These are phyloP conservation scores for Moxostoma hubbsi DNA, from an alignment of 2,797 vertebrate genomes.

Conservation along the genomic window DNA sequence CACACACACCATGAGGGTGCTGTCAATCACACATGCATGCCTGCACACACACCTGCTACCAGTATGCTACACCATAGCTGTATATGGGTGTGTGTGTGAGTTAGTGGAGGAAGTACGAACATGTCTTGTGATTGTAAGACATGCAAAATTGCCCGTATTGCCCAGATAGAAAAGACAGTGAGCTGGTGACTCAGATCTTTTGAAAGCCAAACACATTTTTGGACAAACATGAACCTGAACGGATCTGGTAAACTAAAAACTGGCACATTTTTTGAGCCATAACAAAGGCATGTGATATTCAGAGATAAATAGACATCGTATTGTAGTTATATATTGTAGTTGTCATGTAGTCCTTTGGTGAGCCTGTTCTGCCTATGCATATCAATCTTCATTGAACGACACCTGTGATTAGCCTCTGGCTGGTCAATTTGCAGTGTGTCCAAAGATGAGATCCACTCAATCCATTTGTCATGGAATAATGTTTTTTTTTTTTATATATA, in stretches of 20 bases:
- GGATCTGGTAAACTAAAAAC: constrained; percentile 3
- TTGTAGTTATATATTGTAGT: too few species aligned
- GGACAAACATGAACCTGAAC: constrained; percentile 14
- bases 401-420: too few species aligned
- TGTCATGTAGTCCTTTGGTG: too few species aligned
- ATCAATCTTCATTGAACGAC: too few species aligned
- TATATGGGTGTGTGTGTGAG: constrained; percentile 13
- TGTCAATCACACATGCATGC: constrained; percentile 16
- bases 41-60: constrained; percentile 28
- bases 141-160: constrained; percentile 3
- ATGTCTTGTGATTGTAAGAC: constrained; percentile 3
- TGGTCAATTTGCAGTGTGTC: too few species aligned
- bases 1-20: constrained; percentile 32
- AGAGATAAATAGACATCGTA: background rate
- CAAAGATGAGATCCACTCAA: too few species aligned
- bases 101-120: background rate
- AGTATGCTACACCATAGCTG: constrained; percentile 14
- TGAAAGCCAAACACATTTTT: constrained; percentile 8
- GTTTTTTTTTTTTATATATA: too few species aligned
- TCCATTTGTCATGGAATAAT: too few species aligned
- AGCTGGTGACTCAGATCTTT: constrained; percentile 11
- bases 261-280: background rate
- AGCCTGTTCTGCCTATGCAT: too few species aligned
- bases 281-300: background rate
- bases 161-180: background rate